A percentile compares a stretch with the other conserved stretches of the same genome.
These are phyloP conservation scores for Auanema sp. DNA, from an alignment of 2,888 invertebrate species.

Conservation along the genomic window DNA sequence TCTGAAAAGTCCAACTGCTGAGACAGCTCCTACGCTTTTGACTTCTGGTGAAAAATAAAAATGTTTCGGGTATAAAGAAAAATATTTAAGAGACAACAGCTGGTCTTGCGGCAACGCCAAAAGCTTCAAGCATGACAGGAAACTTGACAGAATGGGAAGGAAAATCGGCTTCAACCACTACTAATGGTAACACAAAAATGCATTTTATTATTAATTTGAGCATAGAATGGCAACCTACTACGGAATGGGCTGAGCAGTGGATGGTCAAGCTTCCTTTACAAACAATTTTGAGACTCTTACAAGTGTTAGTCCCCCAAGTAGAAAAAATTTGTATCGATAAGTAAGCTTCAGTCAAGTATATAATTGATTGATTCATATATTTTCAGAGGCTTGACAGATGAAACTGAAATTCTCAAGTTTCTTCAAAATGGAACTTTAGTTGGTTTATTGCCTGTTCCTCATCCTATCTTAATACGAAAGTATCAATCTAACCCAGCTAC, in stretches of 20 bases:
- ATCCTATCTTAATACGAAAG: conserved; percentile 96
- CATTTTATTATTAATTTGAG: background rate
- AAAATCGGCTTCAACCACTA: conserved; percentile 13
- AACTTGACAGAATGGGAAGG: conserved; percentile 38
- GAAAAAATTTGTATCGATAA: conserved; percentile 99
- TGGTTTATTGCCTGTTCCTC: conserved; percentile 94
- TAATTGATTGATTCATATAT: background rate
- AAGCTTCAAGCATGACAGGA: conserved; percentile 86
- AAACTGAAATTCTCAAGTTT: conserved; percentile 98
- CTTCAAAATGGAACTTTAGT: conserved; percentile 97
- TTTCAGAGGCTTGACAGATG: conserved; percentile 90
- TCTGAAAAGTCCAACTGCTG: conserved; percentile 44
- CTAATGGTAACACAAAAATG: background rate
- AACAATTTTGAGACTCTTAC: conserved; percentile 96
- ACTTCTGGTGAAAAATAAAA: conserved; percentile 9
- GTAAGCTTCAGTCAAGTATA: conserved; percentile 73
- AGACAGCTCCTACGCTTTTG: conserved; percentile 32
- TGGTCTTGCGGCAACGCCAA: conserved; percentile 84
- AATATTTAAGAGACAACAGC: conserved; percentile 25
- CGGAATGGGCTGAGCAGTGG: conserved; percentile 93
- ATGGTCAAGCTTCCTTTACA: conserved; percentile 94
- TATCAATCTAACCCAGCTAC: conserved; percentile 97
- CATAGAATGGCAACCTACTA: conserved; percentile 80
- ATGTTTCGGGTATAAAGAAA: conserved; percentile 8
- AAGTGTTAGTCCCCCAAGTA: conserved; percentile 97